Evolutionary conservation across 2,888 invertebrate genomes (phyloP).

Genomic region (Chironomus riparius): DNA sequence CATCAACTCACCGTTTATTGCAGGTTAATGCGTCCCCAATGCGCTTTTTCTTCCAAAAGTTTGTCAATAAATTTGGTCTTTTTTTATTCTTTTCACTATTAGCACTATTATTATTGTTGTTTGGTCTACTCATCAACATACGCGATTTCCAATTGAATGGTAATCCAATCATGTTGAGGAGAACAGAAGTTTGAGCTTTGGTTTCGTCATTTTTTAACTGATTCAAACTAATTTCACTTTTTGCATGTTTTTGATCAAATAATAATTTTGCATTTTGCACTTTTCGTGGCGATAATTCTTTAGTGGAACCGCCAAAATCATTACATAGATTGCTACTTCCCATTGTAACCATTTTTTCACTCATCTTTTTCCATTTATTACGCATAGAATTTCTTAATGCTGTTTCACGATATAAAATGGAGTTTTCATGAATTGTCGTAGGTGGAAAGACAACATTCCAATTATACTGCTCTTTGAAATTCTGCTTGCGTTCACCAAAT

Average conservation of each 20-base stretch:
- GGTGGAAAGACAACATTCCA: slow-evolving; percentile 17
- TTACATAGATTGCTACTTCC: neutral
- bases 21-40: neutral
- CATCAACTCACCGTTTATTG: slow-evolving; percentile 17
- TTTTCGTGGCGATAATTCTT: slow-evolving; percentile 19
- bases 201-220: neutral
- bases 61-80: slow-evolving; percentile 2
- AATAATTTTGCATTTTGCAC: neutral
- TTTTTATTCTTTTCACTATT: neutral
- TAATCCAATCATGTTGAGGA: neutral
- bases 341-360: slow-evolving; percentile 6
- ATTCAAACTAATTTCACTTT: slow-evolving; percentile 24
- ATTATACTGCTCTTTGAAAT: slow-evolving; percentile 16
- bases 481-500: neutral
- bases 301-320: slow-evolving; percentile 13
- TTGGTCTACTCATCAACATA: neutral
- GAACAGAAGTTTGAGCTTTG: neutral
- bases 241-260: neutral
- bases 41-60: slow-evolving; percentile 8
- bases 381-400: slow-evolving; percentile 5
- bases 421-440: slow-evolving; percentile 15
- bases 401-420: slow-evolving; percentile 18
- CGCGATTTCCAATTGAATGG: slow-evolving; percentile 13
- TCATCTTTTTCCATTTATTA: neutral
- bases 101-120: neutral